Conservation (phyloP, 2,888 invertebrate genomes). For the Megalurothrips usitatus region DNA sequence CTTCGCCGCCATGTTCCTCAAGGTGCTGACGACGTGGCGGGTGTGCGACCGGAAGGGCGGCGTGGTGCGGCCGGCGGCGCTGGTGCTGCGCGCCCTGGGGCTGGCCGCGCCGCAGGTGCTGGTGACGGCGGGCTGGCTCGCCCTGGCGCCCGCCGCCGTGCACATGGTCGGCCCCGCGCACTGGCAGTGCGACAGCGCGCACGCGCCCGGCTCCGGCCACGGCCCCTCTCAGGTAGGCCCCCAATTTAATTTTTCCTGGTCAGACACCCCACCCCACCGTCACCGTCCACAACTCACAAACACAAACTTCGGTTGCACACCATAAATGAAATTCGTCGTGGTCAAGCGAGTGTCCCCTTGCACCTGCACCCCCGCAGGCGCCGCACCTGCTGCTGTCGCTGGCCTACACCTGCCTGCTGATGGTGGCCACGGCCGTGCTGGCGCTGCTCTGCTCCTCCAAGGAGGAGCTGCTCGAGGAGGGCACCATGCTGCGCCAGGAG, state of each 20-base stretch:
- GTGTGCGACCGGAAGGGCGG: conserved; percentile 16
- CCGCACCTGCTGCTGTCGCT: conserved; percentile 71
- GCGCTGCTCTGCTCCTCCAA: conserved; percentile 52
- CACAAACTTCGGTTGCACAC: too few relatives aligned
- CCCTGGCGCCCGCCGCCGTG: not conserved
- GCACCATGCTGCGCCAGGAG: conserved; percentile 30
- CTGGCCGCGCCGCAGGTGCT: conserved; percentile 30
- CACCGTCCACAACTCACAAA: too few relatives aligned
- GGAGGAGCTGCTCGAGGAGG: conserved; percentile 22
- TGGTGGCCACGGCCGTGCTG: conserved; percentile 76
- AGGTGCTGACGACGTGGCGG: conserved; percentile 28
- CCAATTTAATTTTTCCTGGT: too few relatives aligned
- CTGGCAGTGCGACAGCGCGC: conserved; percentile 40
- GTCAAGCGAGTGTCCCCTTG: conserved; percentile 46
- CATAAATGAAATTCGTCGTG: too few relatives aligned
- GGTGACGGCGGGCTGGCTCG: conserved; percentile 29
- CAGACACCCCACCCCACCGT: too few relatives aligned
- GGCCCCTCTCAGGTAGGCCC: conserved; percentile 39
- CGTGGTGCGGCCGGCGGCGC: not conserved
- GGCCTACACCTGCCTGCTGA: conserved; percentile 76
- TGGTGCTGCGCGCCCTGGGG: conserved; percentile 33
- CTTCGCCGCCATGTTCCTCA: conserved; percentile 47
- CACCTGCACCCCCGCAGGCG: conserved; percentile 60
- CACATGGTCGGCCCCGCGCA: conserved; percentile 42
- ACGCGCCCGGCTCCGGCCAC: conserved; percentile 42